A percentile compares a stretch with the other conserved stretches of the same genome.
phyloP scores from a whole-genome alignment of 2,888 invertebrate genomes.

The Steinernema scapterisci region DNA sequence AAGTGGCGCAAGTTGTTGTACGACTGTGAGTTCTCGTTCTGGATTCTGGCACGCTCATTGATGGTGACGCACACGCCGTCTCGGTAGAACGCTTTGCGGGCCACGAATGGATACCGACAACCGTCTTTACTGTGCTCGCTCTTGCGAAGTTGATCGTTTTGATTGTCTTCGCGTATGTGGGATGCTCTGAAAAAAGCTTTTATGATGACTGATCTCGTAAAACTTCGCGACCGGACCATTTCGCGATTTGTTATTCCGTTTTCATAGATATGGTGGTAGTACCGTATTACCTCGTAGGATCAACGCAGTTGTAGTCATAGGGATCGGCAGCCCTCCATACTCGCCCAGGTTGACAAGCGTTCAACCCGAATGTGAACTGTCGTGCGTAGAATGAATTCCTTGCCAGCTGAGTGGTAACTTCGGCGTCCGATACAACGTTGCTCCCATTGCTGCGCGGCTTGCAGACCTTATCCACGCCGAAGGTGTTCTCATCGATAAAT shows the following conservation, averaged over 20 bases:
- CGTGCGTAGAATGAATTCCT: constrained; percentile 18
- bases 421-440: not conserved
- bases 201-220: not conserved
- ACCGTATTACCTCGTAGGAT: constrained; percentile 43
- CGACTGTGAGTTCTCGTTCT: constrained; percentile 45
- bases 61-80: constrained; percentile 49
- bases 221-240: not conserved
- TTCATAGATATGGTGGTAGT: no score
- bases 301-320: constrained; percentile 66
- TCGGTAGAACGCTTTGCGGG: constrained; percentile 44
- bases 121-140: constrained; percentile 20
- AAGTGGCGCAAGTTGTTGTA: constrained; percentile 49
- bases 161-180: constrained; percentile 19
- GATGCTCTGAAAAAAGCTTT: constrained; percentile 17
- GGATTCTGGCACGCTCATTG: constrained; percentile 36
- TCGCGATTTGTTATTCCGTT: no score
- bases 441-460: constrained; percentile 23
- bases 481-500: constrained; percentile 26
- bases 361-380: constrained; percentile 20
- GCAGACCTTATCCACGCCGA: constrained; percentile 38
- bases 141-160: not conserved
- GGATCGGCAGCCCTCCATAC: constrained; percentile 60
- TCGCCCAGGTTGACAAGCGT: constrained; percentile 35
- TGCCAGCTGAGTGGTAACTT: not conserved
- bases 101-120: constrained; percentile 46